A percentile compares a stretch with the other conserved stretches of the same genome.
phyloP scores from a whole-genome alignment of 2,113 vertebrate genomes.

The Bos indicus region DNA sequence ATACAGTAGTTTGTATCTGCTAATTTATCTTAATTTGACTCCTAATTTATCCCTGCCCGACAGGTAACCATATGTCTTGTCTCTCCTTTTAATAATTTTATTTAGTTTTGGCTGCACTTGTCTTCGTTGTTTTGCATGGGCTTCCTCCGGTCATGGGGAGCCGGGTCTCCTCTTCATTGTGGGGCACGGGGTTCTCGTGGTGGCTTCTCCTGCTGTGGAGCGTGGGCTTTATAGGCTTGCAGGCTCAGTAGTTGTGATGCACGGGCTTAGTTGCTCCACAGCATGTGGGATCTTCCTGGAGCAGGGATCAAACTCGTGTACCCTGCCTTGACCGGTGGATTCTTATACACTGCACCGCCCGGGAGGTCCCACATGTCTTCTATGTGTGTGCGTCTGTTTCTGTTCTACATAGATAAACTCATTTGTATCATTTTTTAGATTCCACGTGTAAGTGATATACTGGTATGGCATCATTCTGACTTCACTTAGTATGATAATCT shows the following conservation, averaged over 20 bases:
- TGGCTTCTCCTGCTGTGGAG: neutral
- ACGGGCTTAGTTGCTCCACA: neutral
- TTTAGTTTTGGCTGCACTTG: neutral
- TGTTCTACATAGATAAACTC: neutral
- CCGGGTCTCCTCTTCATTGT: neutral
- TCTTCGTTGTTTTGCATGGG: rapidly evolving
- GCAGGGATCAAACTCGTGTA: neutral
- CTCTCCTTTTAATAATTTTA: neutral
- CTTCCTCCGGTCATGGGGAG: neutral
- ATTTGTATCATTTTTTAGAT: neutral
- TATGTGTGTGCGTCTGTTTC: neutral
- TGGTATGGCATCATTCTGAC: neutral
- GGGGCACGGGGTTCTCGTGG: neutral
- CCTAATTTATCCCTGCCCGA: neutral
- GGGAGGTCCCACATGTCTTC: neutral
- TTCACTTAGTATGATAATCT: neutral
- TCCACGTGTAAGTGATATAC: neutral
- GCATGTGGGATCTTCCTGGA: neutral
- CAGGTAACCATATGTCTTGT: neutral
- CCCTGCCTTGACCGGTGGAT: neutral
- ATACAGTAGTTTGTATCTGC: neutral
- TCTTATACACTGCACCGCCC: neutral
- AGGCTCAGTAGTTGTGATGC: neutral
- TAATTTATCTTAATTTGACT: neutral
- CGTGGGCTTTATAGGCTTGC: neutral